Evolutionary conservation across 2,113 vertebrate genomes (phyloP).

Genomic region (Tragelaphus strepsiceros): DNA sequence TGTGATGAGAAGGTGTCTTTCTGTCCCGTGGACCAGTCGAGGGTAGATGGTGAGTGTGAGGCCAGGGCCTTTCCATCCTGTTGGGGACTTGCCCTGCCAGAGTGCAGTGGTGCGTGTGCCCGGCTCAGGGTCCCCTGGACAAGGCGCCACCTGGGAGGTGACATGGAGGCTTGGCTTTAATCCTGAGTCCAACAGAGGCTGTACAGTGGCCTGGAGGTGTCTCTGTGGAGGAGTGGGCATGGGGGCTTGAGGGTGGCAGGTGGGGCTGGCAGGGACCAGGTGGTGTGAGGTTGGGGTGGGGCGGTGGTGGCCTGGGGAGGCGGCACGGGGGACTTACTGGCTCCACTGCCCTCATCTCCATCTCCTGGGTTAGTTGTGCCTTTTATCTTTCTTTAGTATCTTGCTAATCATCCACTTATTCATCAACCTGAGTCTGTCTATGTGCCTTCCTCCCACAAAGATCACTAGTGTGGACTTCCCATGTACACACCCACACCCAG

Average conservation of each 20-base stretch:
- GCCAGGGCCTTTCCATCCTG: not conserved
- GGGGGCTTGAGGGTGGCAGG: not conserved
- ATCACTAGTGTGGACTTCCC: not conserved
- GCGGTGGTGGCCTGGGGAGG: not conserved
- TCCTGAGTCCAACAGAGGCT: not conserved
- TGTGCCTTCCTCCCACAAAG: not conserved
- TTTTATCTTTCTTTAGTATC: too few species aligned
- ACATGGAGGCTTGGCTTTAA: not conserved
- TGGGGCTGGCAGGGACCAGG: not conserved
- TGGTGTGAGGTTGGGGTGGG: not conserved
- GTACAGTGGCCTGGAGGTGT: not conserved
- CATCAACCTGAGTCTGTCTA: not conserved
- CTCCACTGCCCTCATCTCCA: not conserved
- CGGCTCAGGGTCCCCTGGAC: not conserved
- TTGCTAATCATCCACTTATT: not conserved
- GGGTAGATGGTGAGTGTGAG: not conserved
- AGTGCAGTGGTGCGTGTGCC: not conserved
- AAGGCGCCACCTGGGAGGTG: not conserved
- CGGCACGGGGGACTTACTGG: not conserved
- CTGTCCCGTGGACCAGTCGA: not conserved
- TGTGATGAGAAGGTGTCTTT: not conserved
- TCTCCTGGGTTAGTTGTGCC: not conserved
- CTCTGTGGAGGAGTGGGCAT: not conserved
- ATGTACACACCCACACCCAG: not conserved
- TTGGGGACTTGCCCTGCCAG: not conserved